Percentiles rank a stretch among this genome's conserved stretches.
phyloP scores from a whole-genome alignment of 2,888 invertebrate genomes.

The Eudemis profundana region DNA sequence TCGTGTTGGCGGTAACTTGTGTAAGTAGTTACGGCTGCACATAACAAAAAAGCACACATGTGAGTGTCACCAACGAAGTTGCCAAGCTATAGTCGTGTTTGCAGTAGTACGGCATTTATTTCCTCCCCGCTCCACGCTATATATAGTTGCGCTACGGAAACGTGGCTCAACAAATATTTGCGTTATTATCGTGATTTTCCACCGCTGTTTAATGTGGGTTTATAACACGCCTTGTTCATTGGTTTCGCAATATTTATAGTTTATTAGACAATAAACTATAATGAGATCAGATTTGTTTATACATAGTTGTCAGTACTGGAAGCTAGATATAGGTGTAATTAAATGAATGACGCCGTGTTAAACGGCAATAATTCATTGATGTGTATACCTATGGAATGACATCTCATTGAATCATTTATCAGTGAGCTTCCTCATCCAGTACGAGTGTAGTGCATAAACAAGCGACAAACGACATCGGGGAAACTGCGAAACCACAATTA shows the following conservation, averaged over 20 bases:
- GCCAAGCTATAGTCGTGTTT: not conserved
- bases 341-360: not conserved
- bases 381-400: too few species aligned
- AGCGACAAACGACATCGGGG: too few species aligned
- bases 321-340: not conserved
- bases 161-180: conserved; percentile 42
- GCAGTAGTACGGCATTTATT: not conserved
- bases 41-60: too few species aligned
- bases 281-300: not conserved
- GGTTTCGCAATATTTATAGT: conserved; percentile 29
- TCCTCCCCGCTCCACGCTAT: conserved; percentile 13
- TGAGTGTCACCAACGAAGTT: too few species aligned
- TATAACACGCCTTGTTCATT: conserved; percentile 7
- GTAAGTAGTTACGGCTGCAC: too few species aligned
- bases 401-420: too few species aligned
- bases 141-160: conserved; percentile 21
- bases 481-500: too few species aligned
- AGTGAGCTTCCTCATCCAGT: too few species aligned
- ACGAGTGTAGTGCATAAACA: too few species aligned
- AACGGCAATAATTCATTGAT: not conserved
- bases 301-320: not conserved
- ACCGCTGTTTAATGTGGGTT: conserved; percentile 6
- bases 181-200: conserved; percentile 44
- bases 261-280: conserved; percentile 11
- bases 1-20: too few species aligned